A percentile compares a stretch with the other conserved stretches of the same genome.
These are phyloP conservation scores for Latheticus oryzae DNA, from an alignment of 2,888 invertebrate genomes.

Conservation along the genomic window DNA sequence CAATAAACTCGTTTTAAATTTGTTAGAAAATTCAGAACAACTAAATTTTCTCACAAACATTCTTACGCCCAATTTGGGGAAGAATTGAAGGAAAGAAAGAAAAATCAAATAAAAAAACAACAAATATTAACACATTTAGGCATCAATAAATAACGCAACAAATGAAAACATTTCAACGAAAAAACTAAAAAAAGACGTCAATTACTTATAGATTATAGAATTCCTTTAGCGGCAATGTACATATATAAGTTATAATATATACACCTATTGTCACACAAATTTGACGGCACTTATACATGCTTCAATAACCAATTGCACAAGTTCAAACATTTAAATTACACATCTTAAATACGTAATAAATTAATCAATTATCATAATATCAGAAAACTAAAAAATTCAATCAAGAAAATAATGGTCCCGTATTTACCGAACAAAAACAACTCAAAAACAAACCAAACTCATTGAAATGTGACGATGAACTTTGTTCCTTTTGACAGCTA, in stretches of 20 bases:
- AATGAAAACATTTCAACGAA: constrained; percentile 36
- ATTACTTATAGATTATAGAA: constrained; percentile 35
- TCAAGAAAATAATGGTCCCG: constrained; percentile 43
- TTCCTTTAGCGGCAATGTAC: constrained; percentile 50
- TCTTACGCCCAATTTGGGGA: background rate
- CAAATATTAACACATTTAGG: constrained; percentile 39
- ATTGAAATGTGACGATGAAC: constrained; percentile 55
- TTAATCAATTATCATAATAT: constrained; percentile 16
- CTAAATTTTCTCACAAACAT: constrained; percentile 44
- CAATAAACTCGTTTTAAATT: constrained; percentile 56
- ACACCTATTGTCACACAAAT: constrained; percentile 62
- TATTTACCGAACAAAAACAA: constrained; percentile 42
- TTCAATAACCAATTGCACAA: constrained; percentile 58
- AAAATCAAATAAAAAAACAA: constrained; percentile 39
- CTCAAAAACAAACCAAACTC: constrained; percentile 38
- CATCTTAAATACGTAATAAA: constrained; percentile 38
- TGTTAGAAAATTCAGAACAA: constrained; percentile 43
- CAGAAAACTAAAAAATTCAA: constrained; percentile 39
- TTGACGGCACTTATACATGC: constrained; percentile 60
- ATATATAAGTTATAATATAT: constrained; percentile 52
- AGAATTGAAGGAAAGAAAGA: constrained; percentile 36
- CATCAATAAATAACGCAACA: constrained; percentile 39
- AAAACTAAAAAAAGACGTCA: constrained; percentile 30
- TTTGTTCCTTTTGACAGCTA: constrained; percentile 59
- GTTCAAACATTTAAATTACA: constrained; percentile 49